phyloP scores from a whole-genome alignment of 64 coral and sea anemone species.

The Orbicella faveolata region DNA sequence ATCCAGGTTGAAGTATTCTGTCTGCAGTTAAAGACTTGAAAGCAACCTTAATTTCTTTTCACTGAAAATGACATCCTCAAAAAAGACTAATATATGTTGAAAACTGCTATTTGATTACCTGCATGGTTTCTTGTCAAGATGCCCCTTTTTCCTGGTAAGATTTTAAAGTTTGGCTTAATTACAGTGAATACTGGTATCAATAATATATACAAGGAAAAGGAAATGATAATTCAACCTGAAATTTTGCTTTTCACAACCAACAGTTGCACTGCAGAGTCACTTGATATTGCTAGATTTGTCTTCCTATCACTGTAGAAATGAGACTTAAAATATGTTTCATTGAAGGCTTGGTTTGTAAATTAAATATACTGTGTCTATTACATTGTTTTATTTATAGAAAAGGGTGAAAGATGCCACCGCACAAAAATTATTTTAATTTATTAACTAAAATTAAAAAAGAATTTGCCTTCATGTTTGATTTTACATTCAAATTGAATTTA shows the following conservation, averaged over 20 bases:
- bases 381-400: conserved; percentile 26
- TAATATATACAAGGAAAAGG: background rate
- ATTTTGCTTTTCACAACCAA: background rate
- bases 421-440: background rate
- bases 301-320: background rate
- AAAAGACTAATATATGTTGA: background rate
- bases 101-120: background rate
- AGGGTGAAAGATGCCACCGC: background rate
- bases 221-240: background rate
- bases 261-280: background rate
- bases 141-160: background rate
- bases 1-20: background rate
- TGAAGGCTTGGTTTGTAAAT: background rate
- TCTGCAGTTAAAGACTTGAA: background rate
- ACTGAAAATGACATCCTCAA: background rate
- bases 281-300: background rate
- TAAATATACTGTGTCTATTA: background rate
- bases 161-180: background rate
- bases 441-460: background rate
- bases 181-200: background rate
- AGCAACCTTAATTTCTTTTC: background rate
- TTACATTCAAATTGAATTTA: no score
- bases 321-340: background rate
- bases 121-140: background rate
- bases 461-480: no score